Evolutionary conservation across 2,797 vertebrate genomes (phyloP).

Genomic region (Malurus leucopterus): DNA sequence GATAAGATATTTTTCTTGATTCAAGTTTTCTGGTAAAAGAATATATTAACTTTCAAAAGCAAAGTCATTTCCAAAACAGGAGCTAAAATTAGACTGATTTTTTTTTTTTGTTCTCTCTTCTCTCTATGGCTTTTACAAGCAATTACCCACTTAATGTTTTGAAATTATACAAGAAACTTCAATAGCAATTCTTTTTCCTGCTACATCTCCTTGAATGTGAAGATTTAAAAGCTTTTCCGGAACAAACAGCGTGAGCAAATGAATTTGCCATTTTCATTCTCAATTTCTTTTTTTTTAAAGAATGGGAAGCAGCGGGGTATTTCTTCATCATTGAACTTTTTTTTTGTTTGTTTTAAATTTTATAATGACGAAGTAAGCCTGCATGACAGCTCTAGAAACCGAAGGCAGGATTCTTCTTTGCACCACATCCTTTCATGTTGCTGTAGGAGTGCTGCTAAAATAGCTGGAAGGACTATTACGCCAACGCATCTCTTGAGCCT

Average conservation of each 20-base stretch:
- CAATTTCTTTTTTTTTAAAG: not conserved
- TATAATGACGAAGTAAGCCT: not conserved
- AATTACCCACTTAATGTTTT: conserved; percentile 54
- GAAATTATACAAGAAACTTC: conserved; percentile 44
- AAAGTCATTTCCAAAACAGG: conserved; percentile 25
- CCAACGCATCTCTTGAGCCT: not conserved
- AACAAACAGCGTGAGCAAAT: conserved; percentile 32
- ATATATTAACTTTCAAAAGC: conserved; percentile 25
- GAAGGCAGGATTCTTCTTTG: not conserved
- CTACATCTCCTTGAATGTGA: conserved; percentile 17
- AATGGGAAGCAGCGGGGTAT: not conserved
- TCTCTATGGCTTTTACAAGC: conserved; percentile 42
- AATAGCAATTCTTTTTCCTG: conserved; percentile 8
- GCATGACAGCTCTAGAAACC: not conserved
- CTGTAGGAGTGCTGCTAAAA: conserved; percentile 2
- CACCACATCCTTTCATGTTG: not conserved
- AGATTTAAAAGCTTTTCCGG: conserved; percentile 39
- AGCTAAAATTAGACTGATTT: conserved; percentile 31
- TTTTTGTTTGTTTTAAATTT: not conserved
- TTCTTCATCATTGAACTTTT: not conserved
- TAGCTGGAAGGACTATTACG: not conserved
- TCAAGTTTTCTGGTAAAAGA: conserved; percentile 16
- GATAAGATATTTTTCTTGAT: not conserved
- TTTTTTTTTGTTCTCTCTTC: not conserved
- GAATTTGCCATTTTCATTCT: conserved; percentile 29